Evolutionary conservation across 2,888 invertebrate species (phyloP).

Genomic region (Caenorhabditis parvicauda): DNA sequence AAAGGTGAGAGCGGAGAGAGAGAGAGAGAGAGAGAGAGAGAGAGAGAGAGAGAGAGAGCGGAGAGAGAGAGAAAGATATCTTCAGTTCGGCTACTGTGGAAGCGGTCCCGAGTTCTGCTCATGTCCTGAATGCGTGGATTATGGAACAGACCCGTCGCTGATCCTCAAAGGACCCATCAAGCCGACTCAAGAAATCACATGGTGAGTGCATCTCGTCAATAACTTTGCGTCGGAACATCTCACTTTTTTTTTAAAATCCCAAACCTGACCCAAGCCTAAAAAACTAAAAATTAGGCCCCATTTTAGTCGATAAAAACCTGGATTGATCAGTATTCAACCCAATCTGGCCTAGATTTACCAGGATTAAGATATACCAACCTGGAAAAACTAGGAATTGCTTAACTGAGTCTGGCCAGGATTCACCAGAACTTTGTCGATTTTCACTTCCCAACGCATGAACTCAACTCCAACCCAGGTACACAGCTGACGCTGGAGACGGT

Average conservation of each 20-base stretch:
- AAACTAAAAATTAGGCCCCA: no score
- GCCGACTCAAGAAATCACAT: slow-evolving; percentile 41
- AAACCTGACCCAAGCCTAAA: no score
- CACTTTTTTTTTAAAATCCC: no score
- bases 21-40: neutral
- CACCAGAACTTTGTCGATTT: no score
- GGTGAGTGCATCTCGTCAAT: slow-evolving; percentile 8
- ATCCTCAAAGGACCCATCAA: slow-evolving; percentile 53
- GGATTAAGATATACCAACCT: no score
- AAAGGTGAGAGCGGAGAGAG: slow-evolving; percentile 14
- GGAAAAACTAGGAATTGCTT: no score
- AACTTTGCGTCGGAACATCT: neutral
- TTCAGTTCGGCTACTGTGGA: slow-evolving; percentile 58
- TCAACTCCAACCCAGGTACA: slow-evolving; percentile 37
- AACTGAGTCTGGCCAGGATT: neutral
- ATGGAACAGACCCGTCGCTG: slow-evolving; percentile 47
- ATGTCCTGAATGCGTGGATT: slow-evolving; percentile 59
- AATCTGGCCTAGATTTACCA: no score
- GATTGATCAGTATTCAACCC: no score
- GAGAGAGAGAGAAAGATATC: neutral
- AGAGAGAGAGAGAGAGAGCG: slow-evolving; percentile 38
- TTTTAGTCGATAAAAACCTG: no score
- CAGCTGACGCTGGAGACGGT: slow-evolving; percentile 50
- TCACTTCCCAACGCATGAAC: no score
- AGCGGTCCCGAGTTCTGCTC: slow-evolving; percentile 58